Evolutionary conservation across 2,113 vertebrate species (phyloP), one percentile per base, ranked within the genome.

Genomic region (Lycocorax pyrrhopterus): DNA sequence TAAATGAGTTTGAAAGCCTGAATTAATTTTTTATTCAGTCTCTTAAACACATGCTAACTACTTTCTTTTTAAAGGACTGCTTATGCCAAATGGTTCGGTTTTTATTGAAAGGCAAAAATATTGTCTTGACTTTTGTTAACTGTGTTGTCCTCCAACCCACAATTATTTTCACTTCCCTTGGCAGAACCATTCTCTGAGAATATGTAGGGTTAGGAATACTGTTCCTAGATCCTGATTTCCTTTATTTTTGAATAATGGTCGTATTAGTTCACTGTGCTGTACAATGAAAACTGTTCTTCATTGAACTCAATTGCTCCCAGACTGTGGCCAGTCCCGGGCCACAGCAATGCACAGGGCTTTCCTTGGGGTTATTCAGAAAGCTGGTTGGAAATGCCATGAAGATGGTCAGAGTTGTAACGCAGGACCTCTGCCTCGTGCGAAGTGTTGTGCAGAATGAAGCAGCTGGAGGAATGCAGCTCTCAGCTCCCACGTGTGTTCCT

Each of bases 31-130:
- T 33, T 80, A 16, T 62, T 87, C 4, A 10, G 87, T 91, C 35
- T 18, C 16, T 80, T 86, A 55, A 30, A 59, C 25, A 46, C 43
- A 58, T 73, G 25, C 72, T 75, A 47, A 8, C 27, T 79, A 9
- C 14, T 5, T 84, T 8, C 2, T 62, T 84, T 80, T 64, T 87
- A 41, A 15, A 56, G 51, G 68, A 41, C 18, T 63, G 33, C 23
- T 71, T 67, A 16, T 46, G n/a, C 29, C 26, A 60, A 53, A 51
- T 72, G 78, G 33, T 75, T 84, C 20, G 3, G 7, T 7, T 32
- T 96, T 84, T 81, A 58, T 71, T 81, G 49, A 63, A 66, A 79
- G 49, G 13, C 9, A 67, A 68, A 96, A 93, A 55, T 52, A 32
- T n/a, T 87, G 21, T 72, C 21, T 74, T 88, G 72, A 33, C 41